Evolutionary conservation across 2,113 vertebrate species (phyloP).

Genomic region (Silurus asotus): DNA sequence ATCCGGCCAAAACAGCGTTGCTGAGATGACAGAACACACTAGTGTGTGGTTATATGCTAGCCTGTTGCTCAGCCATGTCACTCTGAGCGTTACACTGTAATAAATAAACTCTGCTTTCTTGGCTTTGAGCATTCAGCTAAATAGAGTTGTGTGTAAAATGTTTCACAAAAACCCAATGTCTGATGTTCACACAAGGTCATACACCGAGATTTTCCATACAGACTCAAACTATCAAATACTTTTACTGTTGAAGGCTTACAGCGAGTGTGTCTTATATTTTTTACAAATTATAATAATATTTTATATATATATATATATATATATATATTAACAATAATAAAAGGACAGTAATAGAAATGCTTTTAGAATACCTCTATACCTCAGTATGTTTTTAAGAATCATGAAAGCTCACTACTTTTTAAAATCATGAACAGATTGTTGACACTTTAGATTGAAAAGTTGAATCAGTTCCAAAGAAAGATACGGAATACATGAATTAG

Average conservation of each 20-base stretch:
- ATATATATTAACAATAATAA: too few relatives aligned
- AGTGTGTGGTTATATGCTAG: constrained; percentile 52
- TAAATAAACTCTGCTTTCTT: constrained; percentile 30
- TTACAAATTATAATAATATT: too few relatives aligned
- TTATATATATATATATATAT: too few relatives aligned
- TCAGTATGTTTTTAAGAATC: not conserved
- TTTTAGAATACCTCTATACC: too few relatives aligned
- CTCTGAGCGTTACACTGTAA: constrained; percentile 24
- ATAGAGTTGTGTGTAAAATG: not conserved
- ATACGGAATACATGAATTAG: not conserved
- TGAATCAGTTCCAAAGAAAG: not conserved
- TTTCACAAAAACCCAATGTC: not conserved
- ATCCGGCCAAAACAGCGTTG: constrained; percentile 44
- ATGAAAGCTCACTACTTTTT: not conserved
- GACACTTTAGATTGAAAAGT: not conserved
- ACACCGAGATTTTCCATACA: not conserved
- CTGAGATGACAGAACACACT: constrained; percentile 58
- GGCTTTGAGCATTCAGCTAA: not conserved
- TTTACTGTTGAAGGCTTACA: not conserved
- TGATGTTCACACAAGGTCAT: not conserved
- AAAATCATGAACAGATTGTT: not conserved
- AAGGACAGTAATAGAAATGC: too few relatives aligned
- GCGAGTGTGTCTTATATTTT: not conserved
- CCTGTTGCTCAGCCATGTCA: constrained; percentile 41
- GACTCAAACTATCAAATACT: not conserved